phyloP scores from a whole-genome alignment of 2,113 vertebrate species.

The Alosa alosa region DNA sequence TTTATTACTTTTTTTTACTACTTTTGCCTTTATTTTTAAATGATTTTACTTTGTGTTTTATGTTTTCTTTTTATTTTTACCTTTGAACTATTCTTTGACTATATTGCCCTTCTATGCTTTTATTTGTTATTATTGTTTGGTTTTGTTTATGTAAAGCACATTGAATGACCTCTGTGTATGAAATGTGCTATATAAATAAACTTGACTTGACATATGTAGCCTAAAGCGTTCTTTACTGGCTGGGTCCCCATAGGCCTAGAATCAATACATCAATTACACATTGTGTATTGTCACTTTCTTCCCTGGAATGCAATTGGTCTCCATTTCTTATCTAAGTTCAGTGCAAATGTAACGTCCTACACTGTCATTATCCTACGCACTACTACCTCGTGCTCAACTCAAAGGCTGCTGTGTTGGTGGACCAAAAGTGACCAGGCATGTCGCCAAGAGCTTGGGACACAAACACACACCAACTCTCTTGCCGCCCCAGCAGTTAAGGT shows the following conservation, averaged over 20 bases:
- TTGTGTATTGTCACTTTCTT: neutral
- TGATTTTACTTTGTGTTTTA: no score
- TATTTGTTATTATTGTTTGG: no score
- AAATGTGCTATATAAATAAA: no score
- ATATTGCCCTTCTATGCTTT: no score
- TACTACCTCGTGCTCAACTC: conserved; percentile 35
- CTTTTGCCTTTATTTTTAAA: no score
- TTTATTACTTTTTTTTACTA: no score
- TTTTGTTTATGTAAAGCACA: no score
- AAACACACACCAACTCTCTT: conserved; percentile 32
- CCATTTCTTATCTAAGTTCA: neutral
- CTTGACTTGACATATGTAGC: no score
- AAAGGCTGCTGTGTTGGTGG: conserved; percentile 64
- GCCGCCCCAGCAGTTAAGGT: conserved; percentile 64
- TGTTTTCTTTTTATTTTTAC: no score
- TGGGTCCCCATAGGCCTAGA: neutral
- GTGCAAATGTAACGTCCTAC: neutral
- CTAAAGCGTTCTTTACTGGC: neutral
- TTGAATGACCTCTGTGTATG: no score
- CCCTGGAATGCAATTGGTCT: neutral
- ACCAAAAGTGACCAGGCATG: conserved; percentile 55
- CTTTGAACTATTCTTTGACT: no score
- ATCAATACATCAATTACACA: neutral
- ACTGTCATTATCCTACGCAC: conserved; percentile 5
- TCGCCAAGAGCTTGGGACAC: conserved; percentile 54